Evolutionary conservation across 2,797 vertebrate species (phyloP), one percentile per base, ranked within the genome.

Genomic region (Gambelia wislizenii): DNA sequence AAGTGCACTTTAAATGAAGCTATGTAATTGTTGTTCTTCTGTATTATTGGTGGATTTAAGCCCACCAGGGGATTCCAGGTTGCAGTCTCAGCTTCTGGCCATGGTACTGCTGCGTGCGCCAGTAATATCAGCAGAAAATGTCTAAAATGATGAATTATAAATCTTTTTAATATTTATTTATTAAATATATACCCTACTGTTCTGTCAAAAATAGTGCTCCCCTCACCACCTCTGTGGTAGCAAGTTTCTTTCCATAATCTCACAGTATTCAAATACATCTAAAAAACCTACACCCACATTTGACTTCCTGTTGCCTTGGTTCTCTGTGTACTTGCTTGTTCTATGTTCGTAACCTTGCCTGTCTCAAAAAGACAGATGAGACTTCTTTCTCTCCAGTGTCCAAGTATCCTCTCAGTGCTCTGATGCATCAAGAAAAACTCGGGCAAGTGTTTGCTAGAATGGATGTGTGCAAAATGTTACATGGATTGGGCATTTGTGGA

Each of bases 341-440:
- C 16, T 22, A 1, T 42, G 27, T 69, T 27, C 2, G 14, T 7
- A 44, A 6, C 54, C 3, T 27, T 25, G 27, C 30, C 4, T 6
- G 2, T 9, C 6, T 42, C 39, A 39, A 42, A 69, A 80, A 70
- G 76, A 47, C 49, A 75, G 12, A 25, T 7, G 30, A 33, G 25
- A 39, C 33, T 75, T 20, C 27, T 42, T 72, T 59, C 30, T 36
- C 69, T 79, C 16, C 27, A 88, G 44, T 81, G 5, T 85, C 39
- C 4, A 44, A 79, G 54, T 92, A 74, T 69, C 12, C 81, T 64
- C 36, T 56, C 72, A 91, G 76, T 44, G 20, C 59, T 80, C 25
- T 52, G 77, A 78, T 42, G 59, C 88, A 4, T 47, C 80, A 20
- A 39, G 44, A 54, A 86, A 42, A 86, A 69, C 59, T 49, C 25